A percentile compares a stretch with the other conserved stretches of the same genome.
Evolutionary conservation across 2,888 invertebrate species (phyloP).

Genomic region (Oligia strigilis): DNA sequence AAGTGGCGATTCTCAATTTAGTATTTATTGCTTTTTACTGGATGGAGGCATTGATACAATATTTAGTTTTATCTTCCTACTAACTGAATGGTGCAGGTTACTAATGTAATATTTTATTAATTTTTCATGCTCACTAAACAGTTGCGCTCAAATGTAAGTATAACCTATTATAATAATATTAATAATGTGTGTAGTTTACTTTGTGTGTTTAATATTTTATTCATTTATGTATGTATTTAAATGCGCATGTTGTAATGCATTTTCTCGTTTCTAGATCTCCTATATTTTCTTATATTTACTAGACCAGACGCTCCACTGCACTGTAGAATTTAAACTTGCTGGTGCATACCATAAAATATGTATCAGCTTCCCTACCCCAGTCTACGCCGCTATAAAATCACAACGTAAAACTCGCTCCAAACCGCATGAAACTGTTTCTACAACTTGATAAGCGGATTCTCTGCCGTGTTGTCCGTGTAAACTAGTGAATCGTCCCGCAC

Average conservation of each 20-base stretch:
- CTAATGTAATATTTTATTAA: conserved; percentile 68
- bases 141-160: conserved; percentile 89
- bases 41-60: not conserved
- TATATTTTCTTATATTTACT: not conserved
- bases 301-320: conserved; percentile 1
- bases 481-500: conserved; percentile 67
- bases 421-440: conserved; percentile 37
- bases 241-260: not conserved
- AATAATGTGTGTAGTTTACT: not conserved
- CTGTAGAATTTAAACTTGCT: conserved; percentile 8
- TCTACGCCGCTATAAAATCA: conserved; percentile 32
- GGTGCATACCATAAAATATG: conserved; percentile 28
- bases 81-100: conserved; percentile 45
- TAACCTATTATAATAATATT: conserved; percentile 34
- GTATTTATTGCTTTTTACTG: not conserved
- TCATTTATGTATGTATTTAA: not conserved
- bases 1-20: conserved; percentile 48
- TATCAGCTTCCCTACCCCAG: not conserved
- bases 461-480: conserved; percentile 59
- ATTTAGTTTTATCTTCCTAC: conserved; percentile 3
- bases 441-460: conserved; percentile 58
- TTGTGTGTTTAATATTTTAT: not conserved
- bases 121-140: conserved; percentile 83
- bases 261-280: not conserved
- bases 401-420: conserved; percentile 38